Evolutionary conservation across 2,113 vertebrate species (phyloP), one percentile per base, ranked within the genome.

Genomic region (Trematocara unimaculatum): DNA sequence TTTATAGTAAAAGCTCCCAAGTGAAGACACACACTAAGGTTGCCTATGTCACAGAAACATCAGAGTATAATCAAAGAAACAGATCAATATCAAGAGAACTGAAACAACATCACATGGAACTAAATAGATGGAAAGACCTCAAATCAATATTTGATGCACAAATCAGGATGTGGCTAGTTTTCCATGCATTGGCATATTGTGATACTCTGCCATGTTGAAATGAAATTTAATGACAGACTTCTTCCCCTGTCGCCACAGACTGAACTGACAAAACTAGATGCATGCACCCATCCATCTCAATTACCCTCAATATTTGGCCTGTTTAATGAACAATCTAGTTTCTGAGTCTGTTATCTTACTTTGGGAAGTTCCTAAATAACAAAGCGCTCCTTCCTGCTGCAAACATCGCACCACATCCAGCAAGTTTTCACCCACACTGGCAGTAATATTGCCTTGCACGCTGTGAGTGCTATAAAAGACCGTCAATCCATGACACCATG

Each of bases 381-480:
- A 85, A 51, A 64, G n/a, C 18, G 8, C 14, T 86, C 23, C 45
- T 82, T 87, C 82, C 23, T 92, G 64, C 78, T 1, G 78, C 54
- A 47, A 87, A 45, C 81, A 87, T 38, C 53, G 67, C 62, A n/a
- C 60, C 72, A 64, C 55, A 79, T 60, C 26, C 40, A 82, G 78
- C 64, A 81, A 91, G 62, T 91, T 82, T 55, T 42, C 47, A 84
- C 79, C 81, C 91, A 91, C 82, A 87, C 90, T 87, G 90, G 62
- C 83, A 90, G 80, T 79, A 67, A 87, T 88, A 89, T 85, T 88
- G 82, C 82, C 70, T 55, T 85, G 87, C 86, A 88, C 23, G 42
- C 88, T 91, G 91, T 85, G 88, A 90, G 90, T 17, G 81, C 85
- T 80, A 89, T 91, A 91, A 94, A 93, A 86, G 74, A 87, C 60